These are phyloP conservation scores for Phrynocephalus forsythii DNA, from an alignment of 2,797 vertebrate genomes.

Conservation along the genomic window DNA sequence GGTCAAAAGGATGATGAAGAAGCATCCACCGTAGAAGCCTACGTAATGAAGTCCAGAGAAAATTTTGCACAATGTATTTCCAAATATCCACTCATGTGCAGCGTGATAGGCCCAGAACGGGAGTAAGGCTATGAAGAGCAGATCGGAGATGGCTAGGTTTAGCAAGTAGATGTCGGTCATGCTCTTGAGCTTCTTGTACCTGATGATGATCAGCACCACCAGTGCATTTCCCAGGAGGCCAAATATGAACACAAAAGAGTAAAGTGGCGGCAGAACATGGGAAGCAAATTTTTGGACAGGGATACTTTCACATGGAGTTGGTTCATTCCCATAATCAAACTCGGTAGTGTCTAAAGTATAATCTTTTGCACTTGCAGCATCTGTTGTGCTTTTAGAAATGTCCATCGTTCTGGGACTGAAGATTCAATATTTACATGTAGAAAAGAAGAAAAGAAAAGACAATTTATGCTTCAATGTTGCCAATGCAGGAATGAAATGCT, in stretches of 20 bases:
- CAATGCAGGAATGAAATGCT: not conserved
- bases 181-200: constrained; percentile 81
- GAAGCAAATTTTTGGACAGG: not conserved
- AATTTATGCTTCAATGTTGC: not conserved
- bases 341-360: not conserved
- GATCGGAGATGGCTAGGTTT: constrained; percentile 88
- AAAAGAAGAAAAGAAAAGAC: not conserved
- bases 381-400: not conserved
- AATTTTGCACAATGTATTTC: constrained; percentile 79
- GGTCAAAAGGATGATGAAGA: constrained; percentile 90
- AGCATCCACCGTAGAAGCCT: constrained; percentile 87
- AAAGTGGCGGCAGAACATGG: constrained; percentile 80
- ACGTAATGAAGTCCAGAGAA: constrained; percentile 83
- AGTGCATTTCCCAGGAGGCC: constrained; percentile 86
- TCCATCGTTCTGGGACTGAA: not conserved
- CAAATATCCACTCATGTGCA: constrained; percentile 82
- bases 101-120: constrained; percentile 88
- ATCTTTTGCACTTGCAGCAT: not conserved
- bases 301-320: not conserved
- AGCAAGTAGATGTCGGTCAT: constrained; percentile 93
- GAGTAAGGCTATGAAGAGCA: constrained; percentile 84
- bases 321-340: not conserved
- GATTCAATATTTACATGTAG: not conserved
- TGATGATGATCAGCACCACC: constrained; percentile 85
- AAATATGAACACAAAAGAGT: constrained; percentile 83